A percentile compares a stretch with the other conserved stretches of the same genome.
Conservation (phyloP, 2,113 vertebrate genomes). For the Carollia perspicillata region DNA sequence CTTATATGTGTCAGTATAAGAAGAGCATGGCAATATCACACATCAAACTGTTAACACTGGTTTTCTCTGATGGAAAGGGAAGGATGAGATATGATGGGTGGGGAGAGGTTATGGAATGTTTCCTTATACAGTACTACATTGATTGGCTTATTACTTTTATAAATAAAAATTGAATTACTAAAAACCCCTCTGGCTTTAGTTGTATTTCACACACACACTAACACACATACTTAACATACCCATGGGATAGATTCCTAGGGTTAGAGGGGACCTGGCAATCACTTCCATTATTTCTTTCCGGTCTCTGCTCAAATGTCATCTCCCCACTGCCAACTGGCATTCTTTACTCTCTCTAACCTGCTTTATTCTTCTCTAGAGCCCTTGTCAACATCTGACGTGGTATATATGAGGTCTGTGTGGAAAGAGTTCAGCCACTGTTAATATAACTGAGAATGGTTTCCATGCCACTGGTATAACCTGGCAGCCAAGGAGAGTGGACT, state of each 20-base stretch:
- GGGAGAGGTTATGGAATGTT: neutral
- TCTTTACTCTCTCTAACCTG: neutral
- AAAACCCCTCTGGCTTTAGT: neutral
- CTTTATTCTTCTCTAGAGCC: neutral
- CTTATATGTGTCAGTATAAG: neutral
- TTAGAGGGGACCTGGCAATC: neutral
- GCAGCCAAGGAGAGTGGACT: too few relatives aligned
- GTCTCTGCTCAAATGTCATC: neutral
- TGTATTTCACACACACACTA: neutral
- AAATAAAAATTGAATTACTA: constrained; percentile 1
- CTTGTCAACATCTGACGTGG: neutral
- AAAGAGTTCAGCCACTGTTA: too few relatives aligned
- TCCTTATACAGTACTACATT: neutral
- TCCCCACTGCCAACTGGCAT: neutral
- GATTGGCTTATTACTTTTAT: neutral
- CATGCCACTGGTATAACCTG: too few relatives aligned
- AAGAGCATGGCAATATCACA: neutral
- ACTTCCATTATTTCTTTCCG: neutral
- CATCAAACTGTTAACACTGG: neutral
- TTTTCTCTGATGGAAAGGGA: constrained; percentile 30
- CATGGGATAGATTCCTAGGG: neutral
- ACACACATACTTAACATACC: neutral
- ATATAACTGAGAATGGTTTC: too few relatives aligned
- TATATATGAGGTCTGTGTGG: neutral
- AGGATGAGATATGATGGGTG: neutral